These are phyloP conservation scores for Chalcis sispes DNA, from an alignment of 2,888 invertebrate species.

Conservation along the genomic window DNA sequence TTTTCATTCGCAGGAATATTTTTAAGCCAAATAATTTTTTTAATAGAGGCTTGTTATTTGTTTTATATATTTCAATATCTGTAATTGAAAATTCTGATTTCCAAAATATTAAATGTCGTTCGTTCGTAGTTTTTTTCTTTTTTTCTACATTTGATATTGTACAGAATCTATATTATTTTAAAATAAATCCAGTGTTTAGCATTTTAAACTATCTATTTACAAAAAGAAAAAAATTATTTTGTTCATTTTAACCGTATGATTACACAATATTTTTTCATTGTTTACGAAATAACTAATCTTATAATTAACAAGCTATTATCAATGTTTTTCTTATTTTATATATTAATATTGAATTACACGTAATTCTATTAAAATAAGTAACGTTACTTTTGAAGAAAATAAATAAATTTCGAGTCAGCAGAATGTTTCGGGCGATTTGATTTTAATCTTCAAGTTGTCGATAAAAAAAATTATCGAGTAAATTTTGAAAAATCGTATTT, in stretches of 20 bases:
- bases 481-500: background rate
- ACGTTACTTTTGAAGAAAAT: too few species aligned
- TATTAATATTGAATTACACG: too few species aligned
- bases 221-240: conserved; percentile 1
- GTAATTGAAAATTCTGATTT: background rate
- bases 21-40: background rate
- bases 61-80: background rate
- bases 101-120: background rate
- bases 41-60: conserved; percentile 12
- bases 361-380: too few species aligned
- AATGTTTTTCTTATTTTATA: background rate
- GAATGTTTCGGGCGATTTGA: conserved; percentile 44
- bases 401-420: conserved; percentile 25
- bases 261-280: background rate
- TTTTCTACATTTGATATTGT: conserved; percentile 17
- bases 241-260: background rate
- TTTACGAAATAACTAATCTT: background rate
- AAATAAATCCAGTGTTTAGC: too few species aligned
- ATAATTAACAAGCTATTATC: background rate
- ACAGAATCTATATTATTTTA: conserved; percentile 18
- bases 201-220: conserved; percentile 4
- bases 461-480: background rate
- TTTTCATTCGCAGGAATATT: conserved; percentile 1
- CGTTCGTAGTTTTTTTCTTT: conserved; percentile 24
- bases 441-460: conserved; percentile 60